These are phyloP conservation scores for Sceloporus undulatus DNA, from an alignment of 2,113 vertebrate genomes.

Conservation along the genomic window DNA sequence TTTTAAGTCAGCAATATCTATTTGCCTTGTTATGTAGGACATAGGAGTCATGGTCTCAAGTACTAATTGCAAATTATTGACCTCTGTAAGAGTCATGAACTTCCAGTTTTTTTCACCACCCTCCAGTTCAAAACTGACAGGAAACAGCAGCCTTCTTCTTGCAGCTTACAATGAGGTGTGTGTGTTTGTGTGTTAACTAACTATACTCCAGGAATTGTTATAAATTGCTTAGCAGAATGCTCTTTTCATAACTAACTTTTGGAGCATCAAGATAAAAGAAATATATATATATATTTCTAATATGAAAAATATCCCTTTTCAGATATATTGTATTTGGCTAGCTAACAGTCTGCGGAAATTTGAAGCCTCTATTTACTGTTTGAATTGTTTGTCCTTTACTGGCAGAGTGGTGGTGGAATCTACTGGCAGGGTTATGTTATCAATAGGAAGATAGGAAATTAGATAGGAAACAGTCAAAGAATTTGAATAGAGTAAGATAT, in stretches of 20 bases:
- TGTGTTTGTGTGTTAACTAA: not conserved
- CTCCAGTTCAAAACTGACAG: not conserved
- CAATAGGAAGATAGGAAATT: accelerated
- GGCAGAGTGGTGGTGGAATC: not conserved
- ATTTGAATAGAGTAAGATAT: not conserved
- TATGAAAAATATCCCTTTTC: not conserved
- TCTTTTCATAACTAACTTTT: not conserved
- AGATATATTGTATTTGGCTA: not conserved
- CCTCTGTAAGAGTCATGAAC: not conserved
- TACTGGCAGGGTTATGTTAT: not conserved
- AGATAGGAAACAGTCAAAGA: not conserved
- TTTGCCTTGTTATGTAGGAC: not conserved
- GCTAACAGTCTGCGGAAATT: not conserved
- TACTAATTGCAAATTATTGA: not conserved
- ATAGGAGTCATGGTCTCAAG: not conserved
- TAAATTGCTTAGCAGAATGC: not conserved
- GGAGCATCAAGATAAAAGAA: not conserved
- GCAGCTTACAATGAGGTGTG: constrained; percentile 8
- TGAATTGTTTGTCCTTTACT: not conserved
- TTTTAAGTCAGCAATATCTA: not conserved
- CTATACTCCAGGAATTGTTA: not conserved
- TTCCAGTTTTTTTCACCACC: not conserved
- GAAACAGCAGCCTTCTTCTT: constrained; percentile 9
- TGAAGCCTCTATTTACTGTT: not conserved
- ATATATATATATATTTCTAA: accelerated